Conservation (phyloP, 2,888 invertebrate genomes). For the Brachypalpus laphriformis region DNA sequence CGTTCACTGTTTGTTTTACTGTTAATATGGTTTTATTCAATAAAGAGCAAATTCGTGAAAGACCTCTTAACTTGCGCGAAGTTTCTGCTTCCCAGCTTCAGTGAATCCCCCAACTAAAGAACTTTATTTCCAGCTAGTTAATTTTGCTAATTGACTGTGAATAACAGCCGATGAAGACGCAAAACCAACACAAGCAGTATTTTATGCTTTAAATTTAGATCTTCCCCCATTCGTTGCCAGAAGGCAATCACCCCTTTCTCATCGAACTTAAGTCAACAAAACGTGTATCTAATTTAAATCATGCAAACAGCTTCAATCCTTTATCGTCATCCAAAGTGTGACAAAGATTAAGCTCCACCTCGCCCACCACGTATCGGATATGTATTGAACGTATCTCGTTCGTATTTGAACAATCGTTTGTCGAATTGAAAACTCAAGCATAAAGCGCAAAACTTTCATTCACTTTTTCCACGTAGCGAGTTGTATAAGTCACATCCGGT, state of each 20-base stretch:
- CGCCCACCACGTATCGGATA: slow-evolving; percentile 15
- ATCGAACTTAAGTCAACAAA: slow-evolving; percentile 30
- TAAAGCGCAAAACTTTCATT: slow-evolving; percentile 53
- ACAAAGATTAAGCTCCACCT: slow-evolving; percentile 44
- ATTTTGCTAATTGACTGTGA: slow-evolving; percentile 11
- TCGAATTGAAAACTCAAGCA: slow-evolving; percentile 51
- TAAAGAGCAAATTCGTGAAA: neutral
- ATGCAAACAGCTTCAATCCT: slow-evolving; percentile 48
- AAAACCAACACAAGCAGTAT: neutral
- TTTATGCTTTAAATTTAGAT: neutral
- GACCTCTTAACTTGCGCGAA: neutral
- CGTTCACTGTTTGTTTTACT: no score
- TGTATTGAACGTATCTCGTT: slow-evolving; percentile 23
- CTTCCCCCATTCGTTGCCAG: neutral
- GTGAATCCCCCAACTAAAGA: neutral
- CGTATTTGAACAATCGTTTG: slow-evolving; percentile 53
- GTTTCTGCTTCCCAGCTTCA: neutral
- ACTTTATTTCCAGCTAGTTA: slow-evolving; percentile 2
- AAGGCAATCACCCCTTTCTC: neutral
- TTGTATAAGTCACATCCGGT: slow-evolving; percentile 67
- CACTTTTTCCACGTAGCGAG: slow-evolving; percentile 55
- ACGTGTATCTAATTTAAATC: slow-evolving; percentile 50
- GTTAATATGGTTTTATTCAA: no score
- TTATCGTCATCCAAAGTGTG: slow-evolving; percentile 42
- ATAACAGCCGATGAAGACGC: neutral